phyloP scores from a whole-genome alignment of 1,140 invertebrate genomes.

The Drosophila sp. region DNA sequence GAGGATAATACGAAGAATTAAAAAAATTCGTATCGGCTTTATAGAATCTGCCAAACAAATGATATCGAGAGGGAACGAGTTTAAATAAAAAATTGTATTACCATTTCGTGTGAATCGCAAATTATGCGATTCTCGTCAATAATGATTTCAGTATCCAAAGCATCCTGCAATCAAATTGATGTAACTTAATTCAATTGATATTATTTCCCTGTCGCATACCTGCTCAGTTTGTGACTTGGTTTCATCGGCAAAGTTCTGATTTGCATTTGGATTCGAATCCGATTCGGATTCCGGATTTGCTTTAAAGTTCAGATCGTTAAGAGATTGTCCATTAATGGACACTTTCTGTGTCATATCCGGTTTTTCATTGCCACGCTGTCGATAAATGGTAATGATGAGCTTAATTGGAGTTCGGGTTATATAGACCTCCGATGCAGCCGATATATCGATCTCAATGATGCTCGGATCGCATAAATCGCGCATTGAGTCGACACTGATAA shows the following conservation, averaged over 20 bases:
- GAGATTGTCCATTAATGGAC: not conserved
- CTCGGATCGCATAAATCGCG: not conserved
- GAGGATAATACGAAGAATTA: no score
- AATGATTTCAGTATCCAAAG: not conserved
- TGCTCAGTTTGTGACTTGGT: not conserved
- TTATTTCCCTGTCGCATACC: not conserved
- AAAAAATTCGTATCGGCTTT: no score
- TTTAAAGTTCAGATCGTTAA: not conserved
- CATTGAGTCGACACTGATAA: not conserved
- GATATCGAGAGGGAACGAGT: no score
- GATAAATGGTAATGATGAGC: constrained; percentile 9
- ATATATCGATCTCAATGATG: constrained; percentile 13
- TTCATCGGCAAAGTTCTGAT: not conserved
- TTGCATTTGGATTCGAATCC: not conserved
- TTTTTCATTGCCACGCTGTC: not conserved
- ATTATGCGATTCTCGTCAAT: not conserved
- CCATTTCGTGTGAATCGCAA: not conserved
- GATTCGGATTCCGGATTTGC: not conserved
- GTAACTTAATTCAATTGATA: no score
- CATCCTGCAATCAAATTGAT: not conserved
- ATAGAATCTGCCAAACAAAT: no score
- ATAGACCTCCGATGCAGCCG: not conserved
- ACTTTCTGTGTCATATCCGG: not conserved
- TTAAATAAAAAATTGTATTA: not conserved
- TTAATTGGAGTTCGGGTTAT: constrained; percentile 1